Percentiles rank a stretch among this genome's conserved stretches.
phyloP scores from a whole-genome alignment of 2,797 vertebrate genomes.

The Nothura maculosa region DNA sequence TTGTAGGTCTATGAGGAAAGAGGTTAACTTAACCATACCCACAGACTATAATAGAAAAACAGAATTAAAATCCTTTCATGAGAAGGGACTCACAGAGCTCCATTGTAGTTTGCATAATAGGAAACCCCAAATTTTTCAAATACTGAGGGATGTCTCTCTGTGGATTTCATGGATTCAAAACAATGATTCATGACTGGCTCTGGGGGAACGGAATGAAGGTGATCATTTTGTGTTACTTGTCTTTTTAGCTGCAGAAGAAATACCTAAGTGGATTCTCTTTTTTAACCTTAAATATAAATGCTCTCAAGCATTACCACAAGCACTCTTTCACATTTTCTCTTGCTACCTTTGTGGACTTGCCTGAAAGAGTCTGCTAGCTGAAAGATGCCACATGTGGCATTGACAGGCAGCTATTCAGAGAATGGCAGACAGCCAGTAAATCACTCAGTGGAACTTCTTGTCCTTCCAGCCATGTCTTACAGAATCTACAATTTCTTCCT shows the following conservation, averaged over 20 bases:
- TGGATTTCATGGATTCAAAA: neutral
- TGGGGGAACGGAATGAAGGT: neutral
- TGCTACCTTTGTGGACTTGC: slow-evolving; percentile 20
- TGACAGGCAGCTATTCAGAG: slow-evolving; percentile 58
- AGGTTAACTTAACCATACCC: neutral
- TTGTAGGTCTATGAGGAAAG: neutral
- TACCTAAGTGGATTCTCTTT: neutral
- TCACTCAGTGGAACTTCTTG: slow-evolving; percentile 25
- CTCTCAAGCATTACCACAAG: slow-evolving; percentile 22
- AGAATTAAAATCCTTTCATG: neutral
- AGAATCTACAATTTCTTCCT: slow-evolving; percentile 18
- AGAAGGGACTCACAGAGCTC: neutral
- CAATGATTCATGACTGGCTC: neutral
- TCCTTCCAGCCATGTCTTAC: neutral
- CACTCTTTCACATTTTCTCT: neutral
- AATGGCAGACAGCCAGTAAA: slow-evolving; percentile 54
- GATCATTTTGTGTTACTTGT: neutral
- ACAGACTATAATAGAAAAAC: neutral
- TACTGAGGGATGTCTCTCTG: neutral
- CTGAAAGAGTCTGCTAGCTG: slow-evolving; percentile 50
- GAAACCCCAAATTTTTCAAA: neutral
- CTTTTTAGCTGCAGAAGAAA: neutral
- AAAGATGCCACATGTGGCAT: slow-evolving; percentile 35
- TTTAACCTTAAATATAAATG: neutral
- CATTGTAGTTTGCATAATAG: neutral